These are phyloP conservation scores for Lepidotrigona ventralis DNA, from an alignment of 1,140 invertebrate genomes.

Conservation along the genomic window DNA sequence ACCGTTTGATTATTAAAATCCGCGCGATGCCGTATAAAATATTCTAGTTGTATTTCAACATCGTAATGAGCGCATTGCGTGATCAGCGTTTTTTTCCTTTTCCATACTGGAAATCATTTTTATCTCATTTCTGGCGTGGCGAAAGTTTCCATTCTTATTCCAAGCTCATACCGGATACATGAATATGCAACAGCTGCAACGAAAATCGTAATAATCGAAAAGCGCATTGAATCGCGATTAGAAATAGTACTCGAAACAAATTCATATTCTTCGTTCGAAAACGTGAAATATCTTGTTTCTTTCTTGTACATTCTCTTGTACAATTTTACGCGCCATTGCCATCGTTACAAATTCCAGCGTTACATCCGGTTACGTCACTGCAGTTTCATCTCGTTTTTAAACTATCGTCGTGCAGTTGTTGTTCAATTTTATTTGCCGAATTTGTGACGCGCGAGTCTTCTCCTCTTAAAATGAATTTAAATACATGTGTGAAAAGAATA, in stretches of 20 bases:
- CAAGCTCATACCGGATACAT: background rate
- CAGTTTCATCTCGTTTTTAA: background rate
- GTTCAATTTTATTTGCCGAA: background rate
- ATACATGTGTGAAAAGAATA: constrained; percentile 3
- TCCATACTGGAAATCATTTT: constrained; percentile 24
- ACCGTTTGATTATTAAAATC: background rate
- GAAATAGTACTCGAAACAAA: background rate
- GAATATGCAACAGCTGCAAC: background rate
- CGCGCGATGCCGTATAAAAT: constrained; percentile 23
- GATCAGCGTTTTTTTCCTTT: background rate
- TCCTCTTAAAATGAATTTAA: background rate
- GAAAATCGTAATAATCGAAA: background rate
- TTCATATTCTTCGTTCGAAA: background rate
- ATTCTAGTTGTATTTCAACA: constrained; percentile 22
- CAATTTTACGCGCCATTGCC: background rate
- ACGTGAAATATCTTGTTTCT: too few species aligned
- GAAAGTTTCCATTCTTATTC: constrained; percentile 5
- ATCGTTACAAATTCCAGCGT: background rate
- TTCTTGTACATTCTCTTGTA: background rate
- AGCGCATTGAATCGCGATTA: background rate
- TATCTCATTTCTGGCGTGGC: constrained; percentile 5
- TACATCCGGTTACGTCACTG: background rate
- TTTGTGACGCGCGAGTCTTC: background rate
- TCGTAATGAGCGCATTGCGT: constrained; percentile 45
- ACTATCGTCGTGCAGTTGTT: too few species aligned